Evolutionary conservation across 2,113 vertebrate genomes (phyloP).

Genomic region (Crotalus helleri): DNA sequence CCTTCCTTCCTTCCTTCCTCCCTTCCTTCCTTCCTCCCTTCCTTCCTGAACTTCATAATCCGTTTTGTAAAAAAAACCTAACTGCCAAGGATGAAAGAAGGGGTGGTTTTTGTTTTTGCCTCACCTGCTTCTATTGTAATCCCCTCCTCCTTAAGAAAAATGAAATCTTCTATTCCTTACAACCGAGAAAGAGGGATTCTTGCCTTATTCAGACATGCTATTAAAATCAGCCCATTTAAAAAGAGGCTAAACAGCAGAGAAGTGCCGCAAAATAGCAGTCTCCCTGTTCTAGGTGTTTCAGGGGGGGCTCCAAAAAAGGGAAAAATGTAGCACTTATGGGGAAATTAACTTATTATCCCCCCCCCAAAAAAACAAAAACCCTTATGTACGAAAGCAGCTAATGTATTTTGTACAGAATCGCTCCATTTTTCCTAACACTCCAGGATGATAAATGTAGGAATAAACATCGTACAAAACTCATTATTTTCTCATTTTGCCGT

Average conservation of each 20-base stretch:
- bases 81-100: not conserved
- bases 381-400: not conserved
- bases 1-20: no score
- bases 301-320: not conserved
- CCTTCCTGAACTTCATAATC: not conserved
- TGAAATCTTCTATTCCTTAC: not conserved
- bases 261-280: accelerated
- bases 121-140: not conserved
- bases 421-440: not conserved
- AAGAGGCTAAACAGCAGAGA: not conserved
- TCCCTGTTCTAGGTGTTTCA: not conserved
- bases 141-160: not conserved
- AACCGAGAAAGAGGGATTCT: not conserved
- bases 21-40: not conserved
- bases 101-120: not conserved
- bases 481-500: not conserved
- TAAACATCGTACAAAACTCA: not conserved
- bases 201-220: not conserved
- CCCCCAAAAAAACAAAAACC: not conserved
- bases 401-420: not conserved
- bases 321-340: not conserved
- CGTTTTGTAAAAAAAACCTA: no score
- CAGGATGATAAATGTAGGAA: not conserved
- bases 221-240: not conserved
- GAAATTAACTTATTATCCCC: not conserved